Conservation (phyloP, 2,888 invertebrate genomes). For the Diplazon laetatorius region DNA sequence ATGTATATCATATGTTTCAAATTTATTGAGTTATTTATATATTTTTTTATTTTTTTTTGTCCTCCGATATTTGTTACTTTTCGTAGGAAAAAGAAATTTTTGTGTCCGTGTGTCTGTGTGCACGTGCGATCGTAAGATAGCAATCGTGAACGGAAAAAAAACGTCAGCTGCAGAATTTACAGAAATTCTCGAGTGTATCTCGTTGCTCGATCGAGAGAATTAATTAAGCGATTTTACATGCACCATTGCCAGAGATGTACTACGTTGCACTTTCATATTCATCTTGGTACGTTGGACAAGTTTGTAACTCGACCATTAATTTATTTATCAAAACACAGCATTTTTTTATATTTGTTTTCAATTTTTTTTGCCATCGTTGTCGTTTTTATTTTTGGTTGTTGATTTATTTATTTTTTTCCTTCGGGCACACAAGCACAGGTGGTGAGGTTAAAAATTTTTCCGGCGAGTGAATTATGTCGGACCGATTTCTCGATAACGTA, state of each 20-base stretch:
- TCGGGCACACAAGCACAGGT: too few species aligned
- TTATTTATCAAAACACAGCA: neutral
- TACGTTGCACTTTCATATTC: conserved; percentile 21
- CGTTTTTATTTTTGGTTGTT: too few species aligned
- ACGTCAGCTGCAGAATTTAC: conserved; percentile 36
- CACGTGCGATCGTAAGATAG: conserved; percentile 34
- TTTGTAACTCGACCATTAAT: conserved; percentile 18
- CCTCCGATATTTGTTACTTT: neutral
- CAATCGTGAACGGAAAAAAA: conserved; percentile 16
- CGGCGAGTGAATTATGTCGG: too few species aligned
- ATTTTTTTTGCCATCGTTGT: too few species aligned
- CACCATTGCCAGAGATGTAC: neutral
- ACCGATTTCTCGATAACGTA: too few species aligned
- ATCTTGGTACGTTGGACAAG: neutral
- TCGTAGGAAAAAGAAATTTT: conserved; percentile 31
- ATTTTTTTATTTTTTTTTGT: conserved; percentile 1
- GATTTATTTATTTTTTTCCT: too few species aligned
- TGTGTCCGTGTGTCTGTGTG: neutral
- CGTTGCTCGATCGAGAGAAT: conserved; percentile 45
- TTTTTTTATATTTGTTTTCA: too few species aligned
- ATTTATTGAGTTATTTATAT: neutral
- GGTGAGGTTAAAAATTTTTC: too few species aligned
- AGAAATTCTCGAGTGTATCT: conserved; percentile 21
- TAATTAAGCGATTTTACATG: conserved; percentile 55
- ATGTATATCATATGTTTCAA: neutral